Evolutionary conservation across 2,113 vertebrate species (phyloP).

Genomic region (Mugil cephalus): DNA sequence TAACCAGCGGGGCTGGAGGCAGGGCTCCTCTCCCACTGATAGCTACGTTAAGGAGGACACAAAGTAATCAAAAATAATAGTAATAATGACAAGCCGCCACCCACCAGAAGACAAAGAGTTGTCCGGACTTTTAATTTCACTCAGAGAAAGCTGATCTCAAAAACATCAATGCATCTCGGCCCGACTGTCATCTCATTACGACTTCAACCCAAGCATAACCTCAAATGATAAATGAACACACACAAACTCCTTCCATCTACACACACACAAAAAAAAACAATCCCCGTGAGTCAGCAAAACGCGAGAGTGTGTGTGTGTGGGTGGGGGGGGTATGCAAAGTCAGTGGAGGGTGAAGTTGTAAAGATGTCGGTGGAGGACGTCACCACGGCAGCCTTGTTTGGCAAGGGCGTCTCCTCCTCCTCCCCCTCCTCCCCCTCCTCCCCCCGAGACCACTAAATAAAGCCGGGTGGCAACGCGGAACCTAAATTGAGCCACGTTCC

Average conservation of each 20-base stretch:
- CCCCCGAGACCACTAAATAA: conserved; percentile 61
- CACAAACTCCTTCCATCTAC: neutral
- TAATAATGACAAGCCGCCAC: conserved; percentile 39
- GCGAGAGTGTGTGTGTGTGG: conserved; percentile 20
- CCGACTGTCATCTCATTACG: neutral
- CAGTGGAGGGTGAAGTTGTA: conserved; percentile 64
- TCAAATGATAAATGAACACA: neutral
- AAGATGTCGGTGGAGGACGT: conserved; percentile 61
- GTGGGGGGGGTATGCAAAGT: conserved; percentile 49
- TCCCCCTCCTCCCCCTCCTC: conserved; percentile 36
- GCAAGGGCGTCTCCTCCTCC: conserved; percentile 56
- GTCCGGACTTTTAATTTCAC: conserved; percentile 26
- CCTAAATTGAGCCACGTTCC: conserved; percentile 62
- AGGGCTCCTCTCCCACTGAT: conserved; percentile 31
- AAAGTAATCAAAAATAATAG: no score
- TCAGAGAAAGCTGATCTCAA: conserved; percentile 10
- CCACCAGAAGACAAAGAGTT: conserved; percentile 2
- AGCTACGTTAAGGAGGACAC: conserved; percentile 32
- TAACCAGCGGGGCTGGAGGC: conserved; percentile 37
- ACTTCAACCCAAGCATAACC: neutral
- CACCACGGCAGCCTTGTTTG: conserved; percentile 55
- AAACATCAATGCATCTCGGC: neutral
- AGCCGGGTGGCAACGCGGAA: conserved; percentile 53
- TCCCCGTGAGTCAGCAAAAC: conserved; percentile 59
- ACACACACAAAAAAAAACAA: conserved; percentile 32